Evolutionary conservation across 2,113 vertebrate species (phyloP), one percentile per base, ranked within the genome.

Genomic region (Labeo rohita): DNA sequence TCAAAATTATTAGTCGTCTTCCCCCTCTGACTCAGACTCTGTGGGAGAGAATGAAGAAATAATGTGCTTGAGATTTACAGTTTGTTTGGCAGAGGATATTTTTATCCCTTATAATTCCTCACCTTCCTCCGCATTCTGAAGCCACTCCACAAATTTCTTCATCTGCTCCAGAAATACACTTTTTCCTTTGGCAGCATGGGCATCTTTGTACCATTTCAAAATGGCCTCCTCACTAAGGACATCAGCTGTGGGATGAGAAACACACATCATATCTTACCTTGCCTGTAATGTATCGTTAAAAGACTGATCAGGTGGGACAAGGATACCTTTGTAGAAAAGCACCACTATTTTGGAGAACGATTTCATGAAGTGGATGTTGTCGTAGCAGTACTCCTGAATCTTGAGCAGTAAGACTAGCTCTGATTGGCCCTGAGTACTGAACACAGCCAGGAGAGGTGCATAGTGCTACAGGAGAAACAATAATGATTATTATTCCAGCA

Each of bases 301-400:
- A 36, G 23, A 72, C 39, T 65, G 13, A 18, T 21, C 18, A 61
- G 2, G 52, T 23, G 13, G 6, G 13, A 47, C 8, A 54, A 74
- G 50, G 36, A 13, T 49, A 97, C 97, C 97, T 98, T 97, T 98
- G 87, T 98, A 98, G 74, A 98, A 97, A 89, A 98, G 97, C 85
- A 98, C 95, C 90, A 97, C 96, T n/a, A 98, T 98, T 95, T 98
- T 98, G 92, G 96, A 97, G 93, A 98, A 97, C 89, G 97, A 96
- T 92, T 98, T 98, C 97, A 98, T 98, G 92, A 98, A 98, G 88
- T 98, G 97, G 90, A 98, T 97, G 93, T 98, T 97, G 91, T 97
- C 97, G 0, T 98, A 98, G 90, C 97, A 98, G 92, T 97, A 98
- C 49, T 98, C 97, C 89, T 98, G 97, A 86, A 97, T 94, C 92